Conservation (phyloP, 2,797 vertebrate species). For the Percopsis omiscomaycus region DNA sequence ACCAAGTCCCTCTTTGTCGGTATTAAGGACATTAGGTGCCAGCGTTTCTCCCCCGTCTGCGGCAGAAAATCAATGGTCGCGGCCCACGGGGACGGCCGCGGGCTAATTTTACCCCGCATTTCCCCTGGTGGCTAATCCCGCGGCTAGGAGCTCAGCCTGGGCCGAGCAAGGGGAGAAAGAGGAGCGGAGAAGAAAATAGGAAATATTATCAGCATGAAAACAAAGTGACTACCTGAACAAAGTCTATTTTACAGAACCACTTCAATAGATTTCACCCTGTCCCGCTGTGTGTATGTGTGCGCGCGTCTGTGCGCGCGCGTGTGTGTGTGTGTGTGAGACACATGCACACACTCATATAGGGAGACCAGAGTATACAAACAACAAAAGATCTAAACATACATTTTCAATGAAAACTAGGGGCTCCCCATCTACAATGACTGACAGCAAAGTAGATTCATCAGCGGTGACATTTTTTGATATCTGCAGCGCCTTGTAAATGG, state of each 20-base stretch:
- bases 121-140: conserved; percentile 78
- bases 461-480: too few relatives aligned
- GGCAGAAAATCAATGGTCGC: conserved; percentile 80
- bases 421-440: background rate
- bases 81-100: conserved; percentile 61
- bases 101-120: conserved; percentile 79
- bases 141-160: conserved; percentile 66
- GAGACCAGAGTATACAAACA: too few relatives aligned
- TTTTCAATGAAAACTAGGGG: conserved; percentile 26
- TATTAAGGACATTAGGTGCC: conserved; percentile 76
- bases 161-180: conserved; percentile 63
- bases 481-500: too few relatives aligned
- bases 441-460: too few relatives aligned
- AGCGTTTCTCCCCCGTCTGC: conserved; percentile 70
- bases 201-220: conserved; percentile 86
- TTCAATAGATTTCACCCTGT: conserved; percentile 68
- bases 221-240: conserved; percentile 87
- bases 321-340: conserved; percentile 14
- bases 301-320: conserved; percentile 11
- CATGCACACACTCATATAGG: conserved; percentile 18
- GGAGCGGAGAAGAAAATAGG: conserved; percentile 73
- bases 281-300: conserved; percentile 17
- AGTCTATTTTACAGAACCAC: conserved; percentile 83
- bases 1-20: conserved; percentile 48
- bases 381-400: background rate